Base-by-base conservation (phyloP, 53 echinoderm and acorn worm species). In the Echinarachnius parma region DNA sequence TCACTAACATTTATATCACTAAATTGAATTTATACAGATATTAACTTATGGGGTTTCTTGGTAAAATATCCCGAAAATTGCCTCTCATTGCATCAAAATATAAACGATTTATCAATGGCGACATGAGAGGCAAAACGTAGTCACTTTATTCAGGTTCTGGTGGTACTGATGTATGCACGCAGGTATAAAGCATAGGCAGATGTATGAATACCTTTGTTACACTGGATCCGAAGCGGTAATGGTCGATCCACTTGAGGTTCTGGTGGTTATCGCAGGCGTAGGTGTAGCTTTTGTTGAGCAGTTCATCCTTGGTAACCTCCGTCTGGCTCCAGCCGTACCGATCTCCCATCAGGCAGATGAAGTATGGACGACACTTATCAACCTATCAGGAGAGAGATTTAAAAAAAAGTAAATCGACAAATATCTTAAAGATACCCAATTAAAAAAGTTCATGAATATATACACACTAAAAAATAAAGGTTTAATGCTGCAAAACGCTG, bases 201-300 rank as follows among this genome's bases (percentile, higher is more conserved):
- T n/a, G n/a, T n/a, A n/a, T n/a, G n/a, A 57, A 13, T 70, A 92
- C 92, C 76, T 85, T 77, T 26, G 92, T 92, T 14, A 92, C 88
- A 78, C 92, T 92, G 15, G 88, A 82, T 28, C 85, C 66, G 50
- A 33, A 92, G 16, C 92, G 77, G 48, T 70, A 88, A 11, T 74
- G 48, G 15, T 88, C 82, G 4, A 92, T 61, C 92, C 92, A 92
- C 31, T 84, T 48, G 39, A 88, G 49, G 15, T 47, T 34, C 22
- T 78, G 80, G 61, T 62, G 64, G 45, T 78, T 88, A 4, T 88
- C 81, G 2, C 81, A 45, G 61, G 84, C 88, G 31, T 60, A 64
- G 55, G 71, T 42, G 54, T 62, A 89, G 63, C 81, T 89, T 60
- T 85, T 85, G 76, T 85, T 53, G 19, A 89, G 56, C 19, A 80